Evolutionary conservation across 1,140 invertebrate species (phyloP).

Genomic region (Neotoxoptera formosana): DNA sequence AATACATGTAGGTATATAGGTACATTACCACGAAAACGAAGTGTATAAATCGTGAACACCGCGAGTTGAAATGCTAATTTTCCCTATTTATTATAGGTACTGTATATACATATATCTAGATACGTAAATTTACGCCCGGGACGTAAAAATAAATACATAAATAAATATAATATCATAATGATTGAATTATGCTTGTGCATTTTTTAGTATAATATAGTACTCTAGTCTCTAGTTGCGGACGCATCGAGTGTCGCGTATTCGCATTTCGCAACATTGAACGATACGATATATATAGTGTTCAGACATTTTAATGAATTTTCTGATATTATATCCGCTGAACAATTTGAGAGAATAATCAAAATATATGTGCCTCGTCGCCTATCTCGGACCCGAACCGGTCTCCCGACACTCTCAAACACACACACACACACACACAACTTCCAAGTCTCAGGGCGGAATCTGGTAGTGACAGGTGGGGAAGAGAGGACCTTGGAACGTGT

Average conservation of each 20-base stretch:
- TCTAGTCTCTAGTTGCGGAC: background rate
- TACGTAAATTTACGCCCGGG: background rate
- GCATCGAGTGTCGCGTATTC: background rate
- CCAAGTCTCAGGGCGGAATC: background rate
- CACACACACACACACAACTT: background rate
- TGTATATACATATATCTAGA: background rate
- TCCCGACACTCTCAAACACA: background rate
- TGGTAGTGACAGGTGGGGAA: background rate
- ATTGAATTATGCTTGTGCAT: background rate
- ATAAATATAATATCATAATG: background rate
- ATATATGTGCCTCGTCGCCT: background rate
- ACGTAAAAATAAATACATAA: background rate
- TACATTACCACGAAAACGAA: background rate
- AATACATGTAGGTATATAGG: too few relatives aligned
- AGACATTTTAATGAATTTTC: background rate
- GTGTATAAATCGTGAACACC: background rate
- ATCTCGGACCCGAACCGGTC: background rate
- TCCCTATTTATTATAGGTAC: background rate
- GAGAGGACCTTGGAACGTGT: background rate
- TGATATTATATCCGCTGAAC: background rate
- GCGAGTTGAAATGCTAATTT: background rate
- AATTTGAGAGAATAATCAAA: background rate
- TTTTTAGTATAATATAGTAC: background rate
- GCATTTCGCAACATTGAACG: background rate
- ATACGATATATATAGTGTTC: too few relatives aligned